Conservation (phyloP, 2,797 vertebrate species). For the Myotis daubentonii region DNA sequence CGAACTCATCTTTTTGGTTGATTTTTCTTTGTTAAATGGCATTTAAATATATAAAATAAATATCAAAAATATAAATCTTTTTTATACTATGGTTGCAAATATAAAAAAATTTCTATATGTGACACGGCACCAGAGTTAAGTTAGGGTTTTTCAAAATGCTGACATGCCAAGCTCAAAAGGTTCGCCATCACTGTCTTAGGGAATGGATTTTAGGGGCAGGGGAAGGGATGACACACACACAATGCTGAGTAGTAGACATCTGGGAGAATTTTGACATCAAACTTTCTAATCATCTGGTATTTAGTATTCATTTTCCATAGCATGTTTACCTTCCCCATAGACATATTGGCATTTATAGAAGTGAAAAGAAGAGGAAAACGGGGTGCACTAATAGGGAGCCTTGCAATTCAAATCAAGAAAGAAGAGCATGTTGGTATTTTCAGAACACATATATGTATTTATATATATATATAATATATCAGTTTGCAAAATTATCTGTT, state of each 20-base stretch:
- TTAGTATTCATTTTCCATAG: not conserved
- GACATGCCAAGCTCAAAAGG: no score
- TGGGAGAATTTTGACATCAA: not conserved
- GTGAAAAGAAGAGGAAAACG: not conserved
- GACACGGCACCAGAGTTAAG: no score
- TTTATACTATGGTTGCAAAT: no score
- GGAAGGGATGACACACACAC: not conserved
- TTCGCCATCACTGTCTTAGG: no score
- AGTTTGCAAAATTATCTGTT: conserved; percentile 84
- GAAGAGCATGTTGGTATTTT: conserved; percentile 39
- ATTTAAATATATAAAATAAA: no score
- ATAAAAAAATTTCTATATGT: no score
- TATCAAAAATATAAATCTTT: no score
- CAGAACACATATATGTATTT: conserved; percentile 21
- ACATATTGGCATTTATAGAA: conserved; percentile 33
- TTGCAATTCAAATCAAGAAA: conserved; percentile 47
- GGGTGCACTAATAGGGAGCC: not conserved
- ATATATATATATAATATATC: conserved; percentile 15
- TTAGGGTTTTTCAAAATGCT: no score
- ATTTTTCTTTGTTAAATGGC: no score
- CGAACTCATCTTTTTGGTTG: no score
- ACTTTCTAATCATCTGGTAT: conserved; percentile 12
- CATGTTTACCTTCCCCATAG: not conserved
- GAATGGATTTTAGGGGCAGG: not conserved
- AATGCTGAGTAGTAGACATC: not conserved